Conservation (phyloP, 23 tunicate species). For the Pegea sp. region DNA sequence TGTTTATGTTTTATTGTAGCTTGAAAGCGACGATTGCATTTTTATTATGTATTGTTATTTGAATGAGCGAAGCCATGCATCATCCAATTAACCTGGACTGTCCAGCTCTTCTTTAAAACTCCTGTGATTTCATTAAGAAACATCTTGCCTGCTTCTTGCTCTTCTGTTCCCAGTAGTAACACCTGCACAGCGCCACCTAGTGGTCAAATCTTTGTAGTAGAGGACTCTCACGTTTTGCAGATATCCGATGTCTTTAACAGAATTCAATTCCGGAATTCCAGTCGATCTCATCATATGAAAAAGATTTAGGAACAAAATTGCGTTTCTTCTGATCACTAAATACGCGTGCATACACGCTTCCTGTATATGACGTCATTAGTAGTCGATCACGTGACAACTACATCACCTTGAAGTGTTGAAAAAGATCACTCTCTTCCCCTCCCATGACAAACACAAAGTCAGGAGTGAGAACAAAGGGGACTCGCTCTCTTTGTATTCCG, state of each 20-base stretch:
- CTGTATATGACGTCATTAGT: constrained; percentile 1
- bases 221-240: constrained; percentile 29
- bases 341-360: constrained; percentile 56
- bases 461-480: constrained; percentile 80
- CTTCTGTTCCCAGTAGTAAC: constrained; percentile 41
- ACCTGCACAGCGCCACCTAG: too few relatives aligned
- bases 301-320: constrained; percentile 61
- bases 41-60: background rate
- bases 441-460: constrained; percentile 85
- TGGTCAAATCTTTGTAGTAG: too few relatives aligned
- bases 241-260: constrained; percentile 60
- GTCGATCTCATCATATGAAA: constrained; percentile 88
- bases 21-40: too few relatives aligned
- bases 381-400: background rate
- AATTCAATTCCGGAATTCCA: constrained; percentile 75
- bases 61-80: constrained; percentile 44
- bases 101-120: constrained; percentile 69
- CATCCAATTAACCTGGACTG: constrained; percentile 87
- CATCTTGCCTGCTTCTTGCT: constrained; percentile 43
- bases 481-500: constrained; percentile 75
- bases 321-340: constrained; percentile 56
- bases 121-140: constrained; percentile 66
- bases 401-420: constrained; percentile 44
- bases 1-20: too few relatives aligned
- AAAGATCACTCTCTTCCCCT: constrained; percentile 41